These are phyloP conservation scores for Aix galericulata DNA, from an alignment of 2,113 vertebrate species.

Conservation along the genomic window DNA sequence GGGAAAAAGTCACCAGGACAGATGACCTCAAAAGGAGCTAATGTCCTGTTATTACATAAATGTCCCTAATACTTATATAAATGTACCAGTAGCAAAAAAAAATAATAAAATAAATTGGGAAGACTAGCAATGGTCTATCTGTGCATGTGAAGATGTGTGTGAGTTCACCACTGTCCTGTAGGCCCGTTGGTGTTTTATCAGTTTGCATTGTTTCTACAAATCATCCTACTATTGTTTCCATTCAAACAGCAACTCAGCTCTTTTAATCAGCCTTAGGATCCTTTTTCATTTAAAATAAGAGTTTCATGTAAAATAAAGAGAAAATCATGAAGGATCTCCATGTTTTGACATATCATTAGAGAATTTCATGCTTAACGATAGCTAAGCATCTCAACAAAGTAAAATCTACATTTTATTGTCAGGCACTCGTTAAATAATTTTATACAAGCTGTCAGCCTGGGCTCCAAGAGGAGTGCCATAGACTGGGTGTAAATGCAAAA, in stretches of 20 bases:
- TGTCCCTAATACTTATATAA: slow-evolving; percentile 8
- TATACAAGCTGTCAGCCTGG: not conserved
- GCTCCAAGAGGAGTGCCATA: not conserved
- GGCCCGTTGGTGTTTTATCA: not conserved
- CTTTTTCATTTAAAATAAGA: not conserved
- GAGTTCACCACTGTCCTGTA: not conserved
- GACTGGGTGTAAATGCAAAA: not conserved
- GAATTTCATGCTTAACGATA: not conserved
- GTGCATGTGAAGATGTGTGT: not conserved
- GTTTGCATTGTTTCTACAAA: not conserved
- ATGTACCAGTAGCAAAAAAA: not conserved
- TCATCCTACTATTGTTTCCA: not conserved
- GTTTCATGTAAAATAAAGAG: not conserved
- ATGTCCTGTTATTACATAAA: slow-evolving; percentile 37
- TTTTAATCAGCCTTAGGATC: not conserved
- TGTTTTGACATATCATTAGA: not conserved
- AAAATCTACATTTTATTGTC: not conserved
- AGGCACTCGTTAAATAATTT: not conserved
- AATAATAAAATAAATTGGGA: not conserved
- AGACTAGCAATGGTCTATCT: not conserved
- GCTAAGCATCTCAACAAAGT: not conserved
- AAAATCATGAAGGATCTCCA: not conserved
- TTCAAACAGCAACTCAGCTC: not conserved
- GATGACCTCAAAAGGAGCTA: slow-evolving; percentile 36
- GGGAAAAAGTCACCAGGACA: not conserved